Evolutionary conservation across 1,140 invertebrate genomes (phyloP), one percentile per base, ranked within the genome.

Genomic region (Planococcus citri): DNA sequence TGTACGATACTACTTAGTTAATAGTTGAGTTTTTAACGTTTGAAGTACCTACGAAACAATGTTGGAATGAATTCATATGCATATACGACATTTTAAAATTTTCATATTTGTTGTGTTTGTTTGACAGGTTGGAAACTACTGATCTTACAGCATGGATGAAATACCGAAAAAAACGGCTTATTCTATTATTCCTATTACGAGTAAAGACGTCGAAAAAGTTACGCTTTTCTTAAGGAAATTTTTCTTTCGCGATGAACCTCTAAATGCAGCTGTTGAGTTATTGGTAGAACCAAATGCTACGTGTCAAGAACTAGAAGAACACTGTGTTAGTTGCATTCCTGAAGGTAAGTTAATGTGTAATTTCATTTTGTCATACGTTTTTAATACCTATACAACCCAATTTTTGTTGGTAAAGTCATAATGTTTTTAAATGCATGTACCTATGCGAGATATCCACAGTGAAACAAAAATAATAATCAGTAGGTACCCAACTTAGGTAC

Each of bases 161-260:
- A 4, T 64, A 25, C 60, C 60, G 17, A 22, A 64, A 25, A 64
- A 64, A 3, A 64, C 60, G 4, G 3, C 41, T 22, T 74, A 74
- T 70, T 58, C 51, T 21, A 73, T 76, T 21, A 72, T 73, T 0
- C 67, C 70, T 1, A 76, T 81, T 14, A 77, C 73, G 22, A 74
- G 74, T 57, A 76, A 82, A 27, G 83, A 86, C 71, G 79, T 78
- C 69, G 77, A 81, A 0, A 75, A 75, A 20, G 80, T 84, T 0
- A 75, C 86, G 1, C 78, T 81, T 8, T 86, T 86, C 75, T 76
- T 86, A 0, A 78, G 80, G 68, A 78, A 80, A 74, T 85, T 83
- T 75, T 89, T 88, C 80, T 88, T 88, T 79, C 80, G 80, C 17
- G 87, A 89, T 70, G 87, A 89, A 73, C 87, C 87, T 0, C 77